A percentile compares a stretch with the other conserved stretches of the same genome.
phyloP scores from a whole-genome alignment of 1,140 invertebrate species.

The Drosophila azteca region DNA sequence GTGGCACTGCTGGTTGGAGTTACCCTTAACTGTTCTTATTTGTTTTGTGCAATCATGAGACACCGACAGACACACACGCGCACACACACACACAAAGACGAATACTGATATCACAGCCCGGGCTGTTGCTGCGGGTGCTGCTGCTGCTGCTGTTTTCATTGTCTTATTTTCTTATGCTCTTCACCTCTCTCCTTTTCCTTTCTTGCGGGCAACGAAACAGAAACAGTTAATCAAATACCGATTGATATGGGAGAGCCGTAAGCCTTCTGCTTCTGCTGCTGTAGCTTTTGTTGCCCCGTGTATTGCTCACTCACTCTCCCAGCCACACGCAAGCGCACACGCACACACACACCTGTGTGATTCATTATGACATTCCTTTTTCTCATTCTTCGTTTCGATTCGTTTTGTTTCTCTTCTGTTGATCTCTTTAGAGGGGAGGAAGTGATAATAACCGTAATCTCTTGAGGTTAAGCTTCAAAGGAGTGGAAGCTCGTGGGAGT shows the following conservation, averaged over 20 bases:
- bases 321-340: not conserved
- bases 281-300: constrained; percentile 6
- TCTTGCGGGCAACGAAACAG: constrained; percentile 15
- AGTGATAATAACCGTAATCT: no score
- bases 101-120: constrained; percentile 43
- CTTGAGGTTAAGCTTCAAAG: no score
- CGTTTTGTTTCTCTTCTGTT: constrained; percentile 6
- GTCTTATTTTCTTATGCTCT: constrained; percentile 4
- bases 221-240: constrained; percentile 60
- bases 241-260: constrained; percentile 58
- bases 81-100: constrained; percentile 12
- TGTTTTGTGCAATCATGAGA: constrained; percentile 20
- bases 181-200: constrained; percentile 8
- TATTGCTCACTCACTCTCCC: constrained; percentile 7
- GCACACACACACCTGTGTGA: constrained; percentile 40
- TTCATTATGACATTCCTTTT: constrained; percentile 46
- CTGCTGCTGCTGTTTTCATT: constrained; percentile 22
- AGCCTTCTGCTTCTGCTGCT: constrained; percentile 14
- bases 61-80: constrained; percentile 6
- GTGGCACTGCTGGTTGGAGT: constrained; percentile 3
- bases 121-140: constrained; percentile 6
- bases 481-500: no score
- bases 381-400: constrained; percentile 1
- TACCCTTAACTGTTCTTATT: constrained; percentile 27
- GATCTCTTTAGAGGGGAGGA: no score